Evolutionary conservation across 1,140 invertebrate species (phyloP).

Genomic region (Panagrolaimus sp.): DNA sequence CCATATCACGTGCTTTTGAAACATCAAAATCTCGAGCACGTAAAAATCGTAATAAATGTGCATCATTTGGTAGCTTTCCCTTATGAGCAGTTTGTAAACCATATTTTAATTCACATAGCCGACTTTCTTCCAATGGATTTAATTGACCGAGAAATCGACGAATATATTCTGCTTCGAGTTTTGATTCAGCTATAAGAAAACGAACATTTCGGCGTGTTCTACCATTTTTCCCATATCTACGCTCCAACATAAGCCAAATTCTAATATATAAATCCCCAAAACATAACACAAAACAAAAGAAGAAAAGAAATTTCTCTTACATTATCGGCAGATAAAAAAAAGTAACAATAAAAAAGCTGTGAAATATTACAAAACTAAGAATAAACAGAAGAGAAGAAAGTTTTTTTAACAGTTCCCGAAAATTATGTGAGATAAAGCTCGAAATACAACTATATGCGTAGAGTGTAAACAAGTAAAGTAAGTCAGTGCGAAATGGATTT

Average conservation of each 20-base stretch:
- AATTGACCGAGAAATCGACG: constrained; percentile 81
- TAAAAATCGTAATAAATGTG: constrained; percentile 81
- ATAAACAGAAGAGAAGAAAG: too few species aligned
- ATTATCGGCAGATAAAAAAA: too few species aligned
- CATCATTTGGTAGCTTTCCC: constrained; percentile 80
- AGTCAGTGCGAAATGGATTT: too few species aligned
- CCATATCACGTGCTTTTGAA: constrained; percentile 82
- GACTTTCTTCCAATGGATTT: constrained; percentile 82
- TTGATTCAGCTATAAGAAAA: constrained; percentile 58
- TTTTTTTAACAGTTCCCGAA: too few species aligned
- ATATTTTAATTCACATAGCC: constrained; percentile 78
- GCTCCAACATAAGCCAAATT: constrained; percentile 31
- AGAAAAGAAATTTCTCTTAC: too few species aligned
- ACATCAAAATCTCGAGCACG: constrained; percentile 84
- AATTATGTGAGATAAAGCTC: too few species aligned
- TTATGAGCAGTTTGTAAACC: constrained; percentile 74
- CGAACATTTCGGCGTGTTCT: constrained; percentile 36
- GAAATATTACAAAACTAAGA: too few species aligned
- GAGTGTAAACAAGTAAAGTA: too few species aligned
- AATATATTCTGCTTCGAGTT: constrained; percentile 84
- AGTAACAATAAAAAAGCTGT: too few species aligned
- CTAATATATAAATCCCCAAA: constrained; percentile 5
- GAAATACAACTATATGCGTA: too few species aligned
- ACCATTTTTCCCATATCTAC: constrained; percentile 42
- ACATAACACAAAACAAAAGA: not conserved